Evolutionary conservation across 30 jellyfish, hydroid and myxozoan species (phyloP).

Genomic region (Hydractinia echinata): DNA sequence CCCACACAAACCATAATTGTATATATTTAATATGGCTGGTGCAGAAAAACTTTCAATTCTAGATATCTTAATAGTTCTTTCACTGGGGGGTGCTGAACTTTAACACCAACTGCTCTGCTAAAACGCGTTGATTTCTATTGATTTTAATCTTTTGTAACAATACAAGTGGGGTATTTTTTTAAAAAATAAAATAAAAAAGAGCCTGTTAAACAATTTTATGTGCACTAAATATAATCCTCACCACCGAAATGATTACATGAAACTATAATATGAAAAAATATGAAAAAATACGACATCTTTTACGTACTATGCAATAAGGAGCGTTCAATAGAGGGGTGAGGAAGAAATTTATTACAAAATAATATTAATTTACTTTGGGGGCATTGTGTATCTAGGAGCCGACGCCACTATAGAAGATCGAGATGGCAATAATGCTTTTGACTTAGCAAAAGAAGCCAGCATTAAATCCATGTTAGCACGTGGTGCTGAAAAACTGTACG

Average conservation of each 20-base stretch:
- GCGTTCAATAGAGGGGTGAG: background rate
- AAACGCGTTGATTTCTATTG: no score
- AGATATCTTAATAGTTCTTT: background rate
- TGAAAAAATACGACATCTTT: background rate
- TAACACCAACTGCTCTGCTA: background rate
- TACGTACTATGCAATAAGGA: no score
- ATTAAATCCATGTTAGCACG: slow-evolving; percentile 57
- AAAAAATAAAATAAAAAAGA: no score
- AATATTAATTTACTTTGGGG: background rate
- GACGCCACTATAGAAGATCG: slow-evolving; percentile 48
- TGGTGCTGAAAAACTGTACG: slow-evolving; percentile 38
- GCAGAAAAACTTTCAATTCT: background rate
- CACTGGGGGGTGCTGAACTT: background rate
- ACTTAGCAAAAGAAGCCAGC: slow-evolving; percentile 40
- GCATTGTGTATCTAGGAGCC: slow-evolving; percentile 39
- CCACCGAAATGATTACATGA: no score
- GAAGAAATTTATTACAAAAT: background rate
- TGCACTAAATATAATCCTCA: no score
- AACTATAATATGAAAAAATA: no score
- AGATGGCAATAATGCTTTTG: slow-evolving; percentile 59
- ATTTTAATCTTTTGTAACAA: no score
- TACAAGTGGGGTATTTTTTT: background rate
- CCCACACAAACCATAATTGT: no score
- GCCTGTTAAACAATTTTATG: no score
- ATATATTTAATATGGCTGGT: no score